A percentile compares a stretch with the other conserved stretches of the same genome.
These are phyloP conservation scores for Lacerta agilis DNA, from an alignment of 2,797 vertebrate genomes.

Conservation along the genomic window DNA sequence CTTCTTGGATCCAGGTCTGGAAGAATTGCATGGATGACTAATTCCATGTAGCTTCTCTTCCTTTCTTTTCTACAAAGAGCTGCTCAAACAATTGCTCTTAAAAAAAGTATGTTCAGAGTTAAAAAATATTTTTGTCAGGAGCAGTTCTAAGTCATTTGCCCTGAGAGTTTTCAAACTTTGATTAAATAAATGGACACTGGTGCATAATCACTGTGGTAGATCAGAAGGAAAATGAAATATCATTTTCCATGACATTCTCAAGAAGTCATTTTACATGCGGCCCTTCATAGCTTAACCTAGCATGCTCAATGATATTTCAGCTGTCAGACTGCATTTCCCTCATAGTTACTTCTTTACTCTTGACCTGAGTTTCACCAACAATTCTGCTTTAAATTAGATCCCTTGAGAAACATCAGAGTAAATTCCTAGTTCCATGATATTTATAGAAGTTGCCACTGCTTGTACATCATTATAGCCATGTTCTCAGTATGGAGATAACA, in stretches of 20 bases:
- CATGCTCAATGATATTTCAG: conserved; percentile 50
- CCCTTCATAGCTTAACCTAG: conserved; percentile 19
- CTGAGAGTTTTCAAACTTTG: background rate
- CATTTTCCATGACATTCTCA: conserved; percentile 3
- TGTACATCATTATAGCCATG: conserved; percentile 60
- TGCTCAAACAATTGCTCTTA: background rate
- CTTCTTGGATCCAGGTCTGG: background rate
- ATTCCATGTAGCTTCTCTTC: background rate
- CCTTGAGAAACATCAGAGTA: conserved; percentile 72
- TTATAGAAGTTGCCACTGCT: conserved; percentile 73
- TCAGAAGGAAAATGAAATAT: conserved; percentile 18
- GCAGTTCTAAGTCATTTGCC: background rate
- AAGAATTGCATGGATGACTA: background rate
- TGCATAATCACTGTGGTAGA: background rate
- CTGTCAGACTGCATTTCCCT: conserved; percentile 74
- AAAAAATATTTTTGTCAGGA: background rate
- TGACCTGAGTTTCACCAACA: conserved; percentile 75
- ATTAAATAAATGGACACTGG: background rate
- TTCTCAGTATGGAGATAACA: conserved; percentile 22
- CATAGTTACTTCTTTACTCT: conserved; percentile 61
- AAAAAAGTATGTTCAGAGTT: background rate
- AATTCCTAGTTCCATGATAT: conserved; percentile 66
- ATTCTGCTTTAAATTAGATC: conserved; percentile 76
- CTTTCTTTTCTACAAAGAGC: background rate
- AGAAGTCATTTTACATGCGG: conserved; percentile 38